Evolutionary conservation across 2,113 vertebrate species (phyloP).

Genomic region (Spilogale gracilis): DNA sequence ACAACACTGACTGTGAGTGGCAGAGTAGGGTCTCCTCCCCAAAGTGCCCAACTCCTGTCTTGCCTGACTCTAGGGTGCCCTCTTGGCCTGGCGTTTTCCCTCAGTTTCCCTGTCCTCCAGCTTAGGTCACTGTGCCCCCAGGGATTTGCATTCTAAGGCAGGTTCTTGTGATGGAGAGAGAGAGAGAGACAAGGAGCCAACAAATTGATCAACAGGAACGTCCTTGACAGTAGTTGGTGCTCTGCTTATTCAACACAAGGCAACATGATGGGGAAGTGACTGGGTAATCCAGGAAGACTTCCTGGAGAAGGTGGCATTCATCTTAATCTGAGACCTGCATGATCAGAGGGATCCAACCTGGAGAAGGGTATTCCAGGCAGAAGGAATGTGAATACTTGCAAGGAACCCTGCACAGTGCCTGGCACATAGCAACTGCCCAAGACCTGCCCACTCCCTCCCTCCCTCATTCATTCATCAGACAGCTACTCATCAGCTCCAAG

Average conservation of each 20-base stretch:
- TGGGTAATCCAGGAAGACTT: neutral
- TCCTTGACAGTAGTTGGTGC: neutral
- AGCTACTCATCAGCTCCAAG: fast-evolving
- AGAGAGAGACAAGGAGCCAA: neutral
- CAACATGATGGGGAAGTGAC: fast-evolving
- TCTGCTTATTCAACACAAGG: neutral
- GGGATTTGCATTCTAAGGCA: neutral
- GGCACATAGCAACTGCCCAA: neutral
- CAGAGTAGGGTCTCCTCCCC: neutral
- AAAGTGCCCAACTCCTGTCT: neutral
- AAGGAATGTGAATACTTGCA: fast-evolving
- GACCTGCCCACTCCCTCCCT: fast-evolving
- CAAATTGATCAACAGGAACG: neutral
- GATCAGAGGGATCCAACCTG: neutral
- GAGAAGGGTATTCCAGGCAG: neutral
- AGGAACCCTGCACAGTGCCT: neutral
- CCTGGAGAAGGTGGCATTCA: neutral
- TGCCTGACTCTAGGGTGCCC: neutral
- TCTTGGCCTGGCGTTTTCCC: neutral
- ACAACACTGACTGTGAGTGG: neutral
- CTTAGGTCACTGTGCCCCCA: neutral
- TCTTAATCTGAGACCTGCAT: neutral
- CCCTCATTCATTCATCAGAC: neutral
- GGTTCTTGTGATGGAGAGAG: neutral
- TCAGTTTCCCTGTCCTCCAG: neutral